Evolutionary conservation across 2,888 invertebrate species (phyloP).

Genomic region (Gnatocerus cornutus): DNA sequence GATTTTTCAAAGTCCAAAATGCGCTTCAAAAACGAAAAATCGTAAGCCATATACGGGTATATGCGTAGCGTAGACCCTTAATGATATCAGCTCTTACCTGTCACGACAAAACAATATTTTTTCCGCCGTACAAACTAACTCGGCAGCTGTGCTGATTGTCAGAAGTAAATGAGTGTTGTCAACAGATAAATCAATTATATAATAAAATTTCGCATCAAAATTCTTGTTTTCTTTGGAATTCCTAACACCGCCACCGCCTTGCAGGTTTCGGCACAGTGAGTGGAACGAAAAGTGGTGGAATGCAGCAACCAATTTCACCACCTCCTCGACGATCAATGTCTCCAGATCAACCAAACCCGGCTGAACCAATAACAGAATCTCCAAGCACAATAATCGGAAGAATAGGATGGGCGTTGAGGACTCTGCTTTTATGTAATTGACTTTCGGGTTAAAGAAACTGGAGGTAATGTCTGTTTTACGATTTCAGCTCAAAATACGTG

Average conservation of each 20-base stretch:
- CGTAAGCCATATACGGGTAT: too few relatives aligned
- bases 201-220: too few relatives aligned
- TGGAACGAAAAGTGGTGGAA: constrained; percentile 60
- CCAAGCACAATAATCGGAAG: constrained; percentile 80
- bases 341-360: constrained; percentile 79
- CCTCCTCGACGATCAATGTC: constrained; percentile 75
- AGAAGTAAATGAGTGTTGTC: too few relatives aligned
- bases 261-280: constrained; percentile 73
- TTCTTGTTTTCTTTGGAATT: background rate
- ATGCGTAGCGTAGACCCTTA: too few relatives aligned
- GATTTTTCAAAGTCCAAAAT: too few relatives aligned
- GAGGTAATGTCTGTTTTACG: background rate
- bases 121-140: too few relatives aligned
- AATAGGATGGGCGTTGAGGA: constrained; percentile 81
- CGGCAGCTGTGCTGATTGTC: too few relatives aligned
- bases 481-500: constrained; percentile 73
- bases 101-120: too few relatives aligned
- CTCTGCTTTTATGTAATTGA: constrained; percentile 77
- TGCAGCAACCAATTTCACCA: constrained; percentile 71
- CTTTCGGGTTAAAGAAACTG: constrained; percentile 43
- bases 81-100: too few relatives aligned
- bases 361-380: constrained; percentile 79
- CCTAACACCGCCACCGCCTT: constrained; percentile 15
- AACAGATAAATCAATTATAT: too few relatives aligned
- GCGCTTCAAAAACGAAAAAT: too few relatives aligned